Base-by-base conservation (phyloP, 2,113 vertebrate genomes). In the Crocuta crocuta region DNA sequence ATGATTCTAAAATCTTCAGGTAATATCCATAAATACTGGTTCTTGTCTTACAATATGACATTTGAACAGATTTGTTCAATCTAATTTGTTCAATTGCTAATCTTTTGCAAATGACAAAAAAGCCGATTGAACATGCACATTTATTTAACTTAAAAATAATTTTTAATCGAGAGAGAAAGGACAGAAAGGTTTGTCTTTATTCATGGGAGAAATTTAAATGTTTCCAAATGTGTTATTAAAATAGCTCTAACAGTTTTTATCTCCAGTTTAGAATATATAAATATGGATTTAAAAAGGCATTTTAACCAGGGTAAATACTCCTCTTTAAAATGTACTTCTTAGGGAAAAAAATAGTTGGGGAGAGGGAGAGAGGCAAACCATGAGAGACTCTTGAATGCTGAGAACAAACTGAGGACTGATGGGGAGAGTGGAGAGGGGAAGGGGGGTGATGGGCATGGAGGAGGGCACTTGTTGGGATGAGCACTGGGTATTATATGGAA, bases 151-250 rank as follows among this genome's bases (percentile, higher is more conserved):
- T 92, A 50, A 84, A 84, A 68, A 66, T 5, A 58, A 4, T 50
- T 86, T 89, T 76, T 81, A 83, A 35, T 84, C 58, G 71, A 55
- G 7, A 61, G 43, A 96, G 66, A 92, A 97, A 43, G 9, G 9
- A 58, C 8, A 61, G 31, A 89, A 71, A 4, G n/a, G 0, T 21
- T 89, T 73, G 8, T 50, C 10, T 96, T 91, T 74, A 80, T 24
- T 50, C 31, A 61, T 63, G 21, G 26, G n/a, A 55, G 61, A 87
- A 90, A 68, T 19, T 65, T 82, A 84, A 3, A 19, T 50, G 4
- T 73, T 94, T 95, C 79, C 45, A 87, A 91, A 91, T 58, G 45
- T 33, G 1, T 88, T 79, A 70, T 71, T 33, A 97, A 87, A 94
- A 91, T 74, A 96, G 43, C 55, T 93, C 23, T 11, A 17, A 63